Base-by-base conservation (phyloP, 2,888 invertebrate species). In the Ectobius pallidus region DNA sequence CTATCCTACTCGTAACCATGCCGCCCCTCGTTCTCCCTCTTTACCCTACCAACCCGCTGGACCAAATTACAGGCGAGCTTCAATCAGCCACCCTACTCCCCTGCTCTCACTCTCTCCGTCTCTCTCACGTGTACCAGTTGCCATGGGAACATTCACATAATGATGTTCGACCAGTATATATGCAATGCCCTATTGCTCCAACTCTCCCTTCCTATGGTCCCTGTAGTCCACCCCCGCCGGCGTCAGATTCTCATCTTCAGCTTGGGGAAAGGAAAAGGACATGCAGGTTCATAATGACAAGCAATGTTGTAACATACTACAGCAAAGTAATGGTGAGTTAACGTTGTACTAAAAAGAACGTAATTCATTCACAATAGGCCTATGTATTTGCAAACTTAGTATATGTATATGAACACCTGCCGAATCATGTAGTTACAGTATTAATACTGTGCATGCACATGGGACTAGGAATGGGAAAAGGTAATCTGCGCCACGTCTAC, bases 1-100 rank as follows among this genome's bases (percentile, higher is more conserved):
- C 32, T 22, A n/a, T 46, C 52, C 55, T 55, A 27, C 67, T 52
- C 44, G 22, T n/a, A 27, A 39, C 67, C 25, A 18, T 34, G 7
- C 72, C 22, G 16, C 70, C 46, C 62, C 30, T 34, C 39, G 49
- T 25, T 22, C 39, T 58, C 58, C 39, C 69, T 39, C 69, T 69
- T 63, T n/a, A 22, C 63, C 16, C 63, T 7, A n/a, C 39, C 32
- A 63, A 63, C 42, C 71, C 63, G 61, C 61, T 63, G 61, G 73
- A 70, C 73, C 73, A 73, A 73, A 73, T 73, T 73, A 73, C 73
- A 73, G 73, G 73, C 70, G 65, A 68, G 73, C 73, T 70, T 73
- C 73, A 73, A 73, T 73, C 73, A 73, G 67, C 69, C 27, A 44
- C 49, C 70, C 61, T 61, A 49, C 73, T 42, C 61, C 67, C 70